Evolutionary conservation across 2,113 vertebrate species (phyloP).

Genomic region (Hypocryptadius cinnamomeus): DNA sequence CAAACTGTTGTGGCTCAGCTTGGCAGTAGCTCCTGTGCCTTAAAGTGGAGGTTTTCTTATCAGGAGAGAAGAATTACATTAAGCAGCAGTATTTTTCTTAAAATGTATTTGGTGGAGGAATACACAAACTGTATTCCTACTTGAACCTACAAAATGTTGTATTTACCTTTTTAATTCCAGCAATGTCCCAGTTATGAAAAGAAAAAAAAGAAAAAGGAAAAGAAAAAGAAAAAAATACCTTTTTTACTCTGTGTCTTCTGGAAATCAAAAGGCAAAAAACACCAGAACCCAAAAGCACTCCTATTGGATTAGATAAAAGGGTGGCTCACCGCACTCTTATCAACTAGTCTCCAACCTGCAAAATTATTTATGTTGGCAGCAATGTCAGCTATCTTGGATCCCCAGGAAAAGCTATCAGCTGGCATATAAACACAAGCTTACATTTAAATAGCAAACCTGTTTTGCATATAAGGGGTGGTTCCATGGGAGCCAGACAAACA

Average conservation of each 20-base stretch:
- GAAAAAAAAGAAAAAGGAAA: no score
- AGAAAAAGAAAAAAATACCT: neutral
- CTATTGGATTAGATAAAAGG: neutral
- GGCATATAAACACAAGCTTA: neutral
- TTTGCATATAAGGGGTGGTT: slow-evolving; percentile 25
- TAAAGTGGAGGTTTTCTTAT: neutral
- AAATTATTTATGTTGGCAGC: neutral
- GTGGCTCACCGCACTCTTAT: neutral
- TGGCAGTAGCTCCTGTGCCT: neutral
- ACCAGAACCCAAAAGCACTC: neutral
- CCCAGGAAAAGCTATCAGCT: neutral
- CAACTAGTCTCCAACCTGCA: neutral
- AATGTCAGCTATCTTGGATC: neutral
- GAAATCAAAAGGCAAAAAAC: neutral
- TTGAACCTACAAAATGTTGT: neutral
- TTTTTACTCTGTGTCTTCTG: neutral
- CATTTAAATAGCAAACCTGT: slow-evolving; percentile 34
- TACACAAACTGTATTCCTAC: neutral
- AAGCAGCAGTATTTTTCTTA: neutral
- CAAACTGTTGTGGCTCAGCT: neutral
- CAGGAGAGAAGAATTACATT: neutral
- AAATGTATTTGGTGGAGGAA: neutral
- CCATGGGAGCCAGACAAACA: neutral
- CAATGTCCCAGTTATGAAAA: neutral
- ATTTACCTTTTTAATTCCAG: neutral